Evolutionary conservation across 2,888 invertebrate genomes (phyloP), one percentile per base, ranked within the genome.

Genomic region (Hipparchia sbordonii): DNA sequence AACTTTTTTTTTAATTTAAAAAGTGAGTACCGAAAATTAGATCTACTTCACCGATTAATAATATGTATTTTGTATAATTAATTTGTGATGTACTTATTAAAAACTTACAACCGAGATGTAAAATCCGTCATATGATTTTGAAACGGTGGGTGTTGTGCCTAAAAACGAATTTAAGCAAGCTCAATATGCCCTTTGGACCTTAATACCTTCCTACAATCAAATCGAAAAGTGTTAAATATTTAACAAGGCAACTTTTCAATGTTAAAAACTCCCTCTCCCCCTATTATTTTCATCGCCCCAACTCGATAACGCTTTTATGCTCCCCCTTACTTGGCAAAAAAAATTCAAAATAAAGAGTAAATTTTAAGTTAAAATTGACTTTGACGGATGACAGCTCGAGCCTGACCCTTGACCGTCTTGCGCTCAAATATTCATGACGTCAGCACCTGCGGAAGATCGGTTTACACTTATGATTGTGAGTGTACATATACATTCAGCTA

Each of bases 331-430:
- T 82, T 82, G 78, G 79, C 70, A 75, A 82, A 85, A 89, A 88
- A 89, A 88, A 87, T 62, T 85, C 80, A 85, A 81, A 87, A 88
- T 86, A 89, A 88, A 86, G 84, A 87, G 86, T 86, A 85, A 89
- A 87, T 92, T 92, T 91, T 87, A 92, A 93, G 88, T 92, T 89
- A 83, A 88, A 92, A 90, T 90, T 89, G 92, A 88, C 90, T 88
- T 90, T 92, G 93, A 92, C 89, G 85, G 89, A 90, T 91, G 91
- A 88, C 86, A 85, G 74, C 80, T 76, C 79, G 79, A 79, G 75
- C 82, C 82, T 89, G 91, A 90, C 90, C 91, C 87, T 78, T 80
- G 82, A 81, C 81, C 86, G 85, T 90, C 92, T 92, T 91, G 86
- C 78, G 77, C 77, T 92, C 77, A 89, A 92, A 90, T 88, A 93